Evolutionary conservation across 2,797 vertebrate species (phyloP).

Genomic region (Rhinella marina): DNA sequence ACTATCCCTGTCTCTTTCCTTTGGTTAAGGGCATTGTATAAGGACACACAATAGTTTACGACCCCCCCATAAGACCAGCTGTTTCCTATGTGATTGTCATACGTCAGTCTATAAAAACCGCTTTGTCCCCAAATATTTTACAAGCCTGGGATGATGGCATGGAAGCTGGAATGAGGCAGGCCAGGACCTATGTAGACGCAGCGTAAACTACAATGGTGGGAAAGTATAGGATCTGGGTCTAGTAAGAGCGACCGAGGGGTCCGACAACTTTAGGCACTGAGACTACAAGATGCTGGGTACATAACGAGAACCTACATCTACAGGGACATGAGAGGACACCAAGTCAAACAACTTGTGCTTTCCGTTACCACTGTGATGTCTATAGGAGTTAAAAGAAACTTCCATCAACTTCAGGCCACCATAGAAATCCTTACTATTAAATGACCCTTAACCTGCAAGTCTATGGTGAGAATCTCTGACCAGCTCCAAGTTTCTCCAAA

Average conservation of each 20-base stretch:
- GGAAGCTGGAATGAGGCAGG: background rate
- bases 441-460: no score
- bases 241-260: no score
- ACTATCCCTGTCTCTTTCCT: background rate
- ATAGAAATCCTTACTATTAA: no score
- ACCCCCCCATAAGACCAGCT: slow-evolving; percentile 73
- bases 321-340: no score
- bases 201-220: background rate
- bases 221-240: background rate
- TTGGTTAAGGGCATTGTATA: background rate
- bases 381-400: background rate
- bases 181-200: background rate
- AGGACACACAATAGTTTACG: slow-evolving; percentile 56
- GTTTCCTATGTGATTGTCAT: slow-evolving; percentile 74
- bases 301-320: no score
- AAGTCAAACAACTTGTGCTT: no score
- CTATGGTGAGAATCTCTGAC: no score
- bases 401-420: no score
- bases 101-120: slow-evolving; percentile 55
- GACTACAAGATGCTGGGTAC: no score
- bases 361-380: no score
- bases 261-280: no score
- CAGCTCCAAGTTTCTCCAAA: no score
- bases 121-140: slow-evolving; percentile 65
- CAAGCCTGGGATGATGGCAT: background rate